phyloP scores from a whole-genome alignment of 2,888 invertebrate genomes.

The Drosophila rubida region DNA sequence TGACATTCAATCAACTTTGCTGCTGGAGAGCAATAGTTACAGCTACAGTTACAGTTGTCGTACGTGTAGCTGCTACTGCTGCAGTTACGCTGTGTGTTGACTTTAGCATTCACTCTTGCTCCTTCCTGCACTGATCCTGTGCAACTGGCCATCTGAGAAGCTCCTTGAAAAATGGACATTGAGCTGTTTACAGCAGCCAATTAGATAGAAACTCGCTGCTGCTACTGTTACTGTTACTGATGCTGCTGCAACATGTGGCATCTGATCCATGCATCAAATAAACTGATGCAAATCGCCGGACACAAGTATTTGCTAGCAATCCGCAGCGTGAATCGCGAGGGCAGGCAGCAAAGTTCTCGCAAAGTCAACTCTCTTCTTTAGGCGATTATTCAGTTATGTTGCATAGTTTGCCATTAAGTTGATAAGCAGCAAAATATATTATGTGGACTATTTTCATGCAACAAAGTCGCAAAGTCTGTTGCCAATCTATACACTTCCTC shows the following conservation, averaged over 20 bases:
- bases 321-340: background rate
- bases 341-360: background rate
- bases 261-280: background rate
- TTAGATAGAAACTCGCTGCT: background rate
- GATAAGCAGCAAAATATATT: no score
- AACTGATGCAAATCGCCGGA: background rate
- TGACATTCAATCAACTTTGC: conserved; percentile 43
- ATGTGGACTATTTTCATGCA: no score
- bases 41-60: background rate
- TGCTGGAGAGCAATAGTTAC: background rate
- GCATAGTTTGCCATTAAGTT: no score
- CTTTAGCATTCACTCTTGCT: background rate
- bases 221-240: background rate
- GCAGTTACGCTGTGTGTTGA: background rate
- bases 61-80: background rate
- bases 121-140: background rate
- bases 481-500: no score
- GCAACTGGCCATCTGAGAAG: background rate
- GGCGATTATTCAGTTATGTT: no score
- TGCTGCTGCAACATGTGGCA: background rate
- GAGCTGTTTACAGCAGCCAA: conserved; percentile 2
- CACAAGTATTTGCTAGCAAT: background rate
- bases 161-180: background rate
- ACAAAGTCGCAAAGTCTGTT: no score
- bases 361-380: no score